phyloP scores from a whole-genome alignment of 2,888 invertebrate species.

The Conus canariensis region DNA sequence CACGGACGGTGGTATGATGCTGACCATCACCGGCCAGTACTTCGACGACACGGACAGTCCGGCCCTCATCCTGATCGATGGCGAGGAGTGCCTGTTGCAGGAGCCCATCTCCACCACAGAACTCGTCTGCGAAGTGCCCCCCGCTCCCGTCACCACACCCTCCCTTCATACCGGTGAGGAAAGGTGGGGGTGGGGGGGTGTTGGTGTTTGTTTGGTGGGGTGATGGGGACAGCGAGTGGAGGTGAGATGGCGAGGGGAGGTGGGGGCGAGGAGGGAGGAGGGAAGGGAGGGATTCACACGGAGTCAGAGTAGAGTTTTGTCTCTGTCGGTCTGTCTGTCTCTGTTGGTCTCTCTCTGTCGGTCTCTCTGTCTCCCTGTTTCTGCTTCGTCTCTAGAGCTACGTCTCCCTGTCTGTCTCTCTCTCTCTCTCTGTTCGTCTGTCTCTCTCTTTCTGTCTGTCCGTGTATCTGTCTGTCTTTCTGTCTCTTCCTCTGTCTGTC shows the following conservation, averaged over 20 bases:
- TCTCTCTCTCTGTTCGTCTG: background rate
- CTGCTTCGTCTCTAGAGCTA: background rate
- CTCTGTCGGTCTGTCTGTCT: too few relatives aligned
- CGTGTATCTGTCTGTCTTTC: too few relatives aligned
- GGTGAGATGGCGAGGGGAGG: too few relatives aligned
- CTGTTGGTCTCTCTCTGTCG: background rate
- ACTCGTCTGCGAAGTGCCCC: conserved; percentile 7
- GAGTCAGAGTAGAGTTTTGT: too few relatives aligned
- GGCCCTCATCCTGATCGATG: conserved; percentile 47
- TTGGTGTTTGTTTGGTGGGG: background rate
- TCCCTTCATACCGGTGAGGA: background rate
- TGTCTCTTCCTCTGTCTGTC: too few relatives aligned
- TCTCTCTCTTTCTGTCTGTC: too few relatives aligned
- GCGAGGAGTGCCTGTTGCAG: conserved; percentile 30
- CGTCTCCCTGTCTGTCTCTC: background rate
- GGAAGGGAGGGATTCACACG: too few relatives aligned
- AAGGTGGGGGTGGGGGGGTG: background rate
- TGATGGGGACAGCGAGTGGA: too few relatives aligned
- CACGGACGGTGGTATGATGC: conserved; percentile 52
- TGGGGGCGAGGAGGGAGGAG: too few relatives aligned
- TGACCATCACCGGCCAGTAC: conserved; percentile 57
- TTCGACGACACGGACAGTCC: conserved; percentile 60
- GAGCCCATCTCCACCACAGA: background rate
- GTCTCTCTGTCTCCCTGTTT: background rate
- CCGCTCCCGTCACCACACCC: background rate